Conservation (phyloP, 2,797 vertebrate genomes). For the Mycteria americana region DNA sequence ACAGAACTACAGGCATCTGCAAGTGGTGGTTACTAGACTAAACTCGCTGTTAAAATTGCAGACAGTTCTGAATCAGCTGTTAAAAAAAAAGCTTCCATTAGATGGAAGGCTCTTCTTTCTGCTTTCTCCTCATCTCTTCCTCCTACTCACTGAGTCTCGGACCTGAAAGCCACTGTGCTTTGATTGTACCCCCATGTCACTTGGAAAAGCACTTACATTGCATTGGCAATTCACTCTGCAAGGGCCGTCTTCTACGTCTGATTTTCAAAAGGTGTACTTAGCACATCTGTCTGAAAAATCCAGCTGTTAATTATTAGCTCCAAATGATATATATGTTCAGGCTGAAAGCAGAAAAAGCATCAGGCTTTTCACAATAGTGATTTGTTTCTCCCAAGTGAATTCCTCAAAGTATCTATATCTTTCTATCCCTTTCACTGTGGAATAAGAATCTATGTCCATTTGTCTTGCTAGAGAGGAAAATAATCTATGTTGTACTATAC, state of each 20-base stretch:
- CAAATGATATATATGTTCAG: neutral
- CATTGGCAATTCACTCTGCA: neutral
- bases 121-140: neutral
- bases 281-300: neutral
- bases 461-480: neutral
- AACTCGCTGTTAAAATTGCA: neutral
- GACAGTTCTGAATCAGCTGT: neutral
- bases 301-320: neutral
- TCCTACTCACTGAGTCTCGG: neutral
- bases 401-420: neutral
- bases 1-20: neutral
- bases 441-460: neutral
- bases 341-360: neutral
- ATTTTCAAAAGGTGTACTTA: neutral
- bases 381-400: neutral
- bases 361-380: neutral
- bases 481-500: neutral
- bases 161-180: neutral
- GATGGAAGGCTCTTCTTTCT: neutral
- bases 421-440: neutral
- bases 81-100: neutral
- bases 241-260: neutral
- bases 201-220: neutral
- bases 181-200: neutral
- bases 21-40: neutral